Percentiles rank a stretch among this genome's conserved stretches.
These are phyloP conservation scores for Ficedula albicollis DNA, from an alignment of 2,797 vertebrate genomes.

Conservation along the genomic window DNA sequence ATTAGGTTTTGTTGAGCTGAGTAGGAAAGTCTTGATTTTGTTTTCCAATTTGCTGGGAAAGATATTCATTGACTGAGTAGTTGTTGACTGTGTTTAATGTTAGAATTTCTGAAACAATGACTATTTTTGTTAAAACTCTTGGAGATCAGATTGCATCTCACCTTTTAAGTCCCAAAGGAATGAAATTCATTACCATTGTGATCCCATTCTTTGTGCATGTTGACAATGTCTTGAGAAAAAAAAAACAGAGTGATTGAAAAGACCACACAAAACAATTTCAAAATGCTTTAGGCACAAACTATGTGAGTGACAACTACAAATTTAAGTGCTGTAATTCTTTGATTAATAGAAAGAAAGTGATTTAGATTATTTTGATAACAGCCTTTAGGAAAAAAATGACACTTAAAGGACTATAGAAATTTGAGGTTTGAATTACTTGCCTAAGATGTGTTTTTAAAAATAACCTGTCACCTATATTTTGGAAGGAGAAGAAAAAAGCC, in stretches of 20 bases:
- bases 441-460: slow-evolving; percentile 69
- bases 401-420: slow-evolving; percentile 67
- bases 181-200: slow-evolving; percentile 61
- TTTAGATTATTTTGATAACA: slow-evolving; percentile 76
- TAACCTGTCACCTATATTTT: slow-evolving; percentile 64
- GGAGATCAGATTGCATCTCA: slow-evolving; percentile 36
- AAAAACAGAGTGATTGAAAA: slow-evolving; percentile 68
- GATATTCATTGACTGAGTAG: neutral
- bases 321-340: slow-evolving; percentile 77
- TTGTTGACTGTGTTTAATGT: neutral
- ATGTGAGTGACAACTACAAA: slow-evolving; percentile 77
- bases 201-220: slow-evolving; percentile 64
- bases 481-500: slow-evolving; percentile 28
- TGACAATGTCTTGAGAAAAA: slow-evolving; percentile 66
- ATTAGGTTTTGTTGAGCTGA: neutral
- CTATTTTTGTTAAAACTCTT: slow-evolving; percentile 29
- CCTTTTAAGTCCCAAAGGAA: slow-evolving; percentile 58
- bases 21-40: neutral
- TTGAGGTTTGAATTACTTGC: slow-evolving; percentile 58
- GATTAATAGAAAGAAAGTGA: slow-evolving; percentile 76
- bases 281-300: slow-evolving; percentile 75
- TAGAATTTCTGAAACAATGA: slow-evolving; percentile 19
- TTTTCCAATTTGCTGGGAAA: neutral
- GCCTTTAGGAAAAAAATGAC: slow-evolving; percentile 70
- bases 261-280: slow-evolving; percentile 78